phyloP scores from a whole-genome alignment of 2,113 vertebrate genomes.

The Melanotaenia duboulayi region DNA sequence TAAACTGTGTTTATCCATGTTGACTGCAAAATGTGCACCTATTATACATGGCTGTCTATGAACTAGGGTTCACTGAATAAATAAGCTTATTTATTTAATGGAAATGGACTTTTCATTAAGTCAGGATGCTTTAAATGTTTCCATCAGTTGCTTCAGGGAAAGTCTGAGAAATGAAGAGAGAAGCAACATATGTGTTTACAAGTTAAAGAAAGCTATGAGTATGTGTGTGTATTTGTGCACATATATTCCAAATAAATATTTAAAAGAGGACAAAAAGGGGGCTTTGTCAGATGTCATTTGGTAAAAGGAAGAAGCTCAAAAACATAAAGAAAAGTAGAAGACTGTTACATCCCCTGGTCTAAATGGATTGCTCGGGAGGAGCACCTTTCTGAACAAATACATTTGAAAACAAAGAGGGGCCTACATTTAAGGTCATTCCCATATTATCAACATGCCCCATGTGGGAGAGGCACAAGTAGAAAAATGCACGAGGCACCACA shows the following conservation, averaged over 20 bases:
- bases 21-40: conserved; percentile 11
- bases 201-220: neutral
- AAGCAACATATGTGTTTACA: conserved; percentile 14
- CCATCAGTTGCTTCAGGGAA: conserved; percentile 34
- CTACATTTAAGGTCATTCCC: too few relatives aligned
- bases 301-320: too few relatives aligned
- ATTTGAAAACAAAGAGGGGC: too few relatives aligned
- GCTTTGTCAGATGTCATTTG: too few relatives aligned
- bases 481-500: too few relatives aligned
- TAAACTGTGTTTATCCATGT: neutral
- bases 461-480: too few relatives aligned
- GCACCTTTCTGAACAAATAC: too few relatives aligned
- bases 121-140: conserved; percentile 53
- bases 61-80: conserved; percentile 43
- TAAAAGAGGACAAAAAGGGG: too few relatives aligned
- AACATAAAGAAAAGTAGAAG: too few relatives aligned
- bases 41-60: conserved; percentile 21
- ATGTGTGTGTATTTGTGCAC: neutral
- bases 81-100: conserved; percentile 57
- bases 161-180: conserved; percentile 23
- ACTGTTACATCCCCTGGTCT: too few relatives aligned
- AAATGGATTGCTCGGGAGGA: too few relatives aligned
- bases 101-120: conserved; percentile 52
- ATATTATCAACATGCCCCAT: too few relatives aligned
- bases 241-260: neutral